Percentiles rank a stretch among this genome's conserved stretches.
These are phyloP conservation scores for Trochalopteron elliotii DNA, from an alignment of 2,113 vertebrate genomes.

Conservation along the genomic window DNA sequence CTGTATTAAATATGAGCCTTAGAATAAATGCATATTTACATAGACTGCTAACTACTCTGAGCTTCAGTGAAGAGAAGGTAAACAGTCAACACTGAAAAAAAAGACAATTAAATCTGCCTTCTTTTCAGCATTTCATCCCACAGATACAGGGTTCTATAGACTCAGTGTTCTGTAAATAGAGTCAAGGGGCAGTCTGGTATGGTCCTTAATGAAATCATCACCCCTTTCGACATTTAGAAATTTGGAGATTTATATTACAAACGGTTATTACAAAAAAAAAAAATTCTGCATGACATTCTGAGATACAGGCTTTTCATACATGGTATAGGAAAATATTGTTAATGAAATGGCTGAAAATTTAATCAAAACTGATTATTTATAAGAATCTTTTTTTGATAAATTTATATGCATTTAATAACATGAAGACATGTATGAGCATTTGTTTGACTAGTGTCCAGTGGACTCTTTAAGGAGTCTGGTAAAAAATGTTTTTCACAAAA, in stretches of 20 bases:
- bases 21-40: conserved; percentile 67
- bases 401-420: neutral
- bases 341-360: neutral
- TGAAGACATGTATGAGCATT: neutral
- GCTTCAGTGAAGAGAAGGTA: conserved; percentile 23
- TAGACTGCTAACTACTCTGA: conserved; percentile 51
- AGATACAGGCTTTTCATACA: neutral
- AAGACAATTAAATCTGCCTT: neutral
- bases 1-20: neutral
- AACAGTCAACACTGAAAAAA: conserved; percentile 17
- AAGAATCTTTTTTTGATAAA: neutral
- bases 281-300: neutral
- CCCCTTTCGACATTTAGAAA: neutral
- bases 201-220: conserved; percentile 3
- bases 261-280: neutral
- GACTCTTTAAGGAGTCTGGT: neutral
- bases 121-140: conserved; percentile 1
- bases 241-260: neutral
- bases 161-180: neutral
- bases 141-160: neutral
- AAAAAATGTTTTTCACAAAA: neutral
- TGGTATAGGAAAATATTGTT: neutral
- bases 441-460: conserved; percentile 14
- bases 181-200: neutral
- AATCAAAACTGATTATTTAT: neutral